Base-by-base conservation (phyloP, 2,113 vertebrate genomes). In the Dunckerocampus dactyliophorus region DNA sequence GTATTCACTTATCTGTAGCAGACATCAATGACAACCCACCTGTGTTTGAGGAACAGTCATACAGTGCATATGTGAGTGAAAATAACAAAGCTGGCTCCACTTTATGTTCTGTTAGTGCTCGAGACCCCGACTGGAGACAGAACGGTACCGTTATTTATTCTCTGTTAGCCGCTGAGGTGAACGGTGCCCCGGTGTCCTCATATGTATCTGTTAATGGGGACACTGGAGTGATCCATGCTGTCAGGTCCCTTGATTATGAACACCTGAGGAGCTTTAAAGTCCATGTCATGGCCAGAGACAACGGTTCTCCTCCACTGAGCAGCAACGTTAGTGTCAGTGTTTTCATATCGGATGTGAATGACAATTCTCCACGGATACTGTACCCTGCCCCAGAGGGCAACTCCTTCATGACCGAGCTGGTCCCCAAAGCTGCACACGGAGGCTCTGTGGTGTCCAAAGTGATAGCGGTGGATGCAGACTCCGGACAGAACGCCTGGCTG, bases 391-490 rank as follows among this genome's bases (percentile, higher is more conserved):
- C 72, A 7, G 63, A 78, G 0, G 88, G 86, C 1, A 85, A 75
- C 2, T 90, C 88, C 39, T 82, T 85, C 0, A 85, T 89, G 2
- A 84, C 89, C 17, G 90, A 92, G 57, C 78, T 91, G 55, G 82
- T 90, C 1, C 89, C 89, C 20, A 86, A 80, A 49, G 84, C 83
- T 17, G 80, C 89, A 65, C 82, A 92, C 15, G 81, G 83, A 0
- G 88, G 90, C 0, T 88, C 89, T 52, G 74, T 92, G 63, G 83
- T 92, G 5, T 89, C 89, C 31, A 91, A 91, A 54, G 87, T 90
- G 20, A 87, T 92, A 42, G 79, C 83, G 17, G 79, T 86, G 43
- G 86, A 89, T 45, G 66, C 73, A 31, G 82, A 88, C 65, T 82
- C 82, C 7, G 77, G 85, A 22, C 86, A 87, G 51, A 88, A 87